phyloP scores from a whole-genome alignment of 2,113 vertebrate genomes.

The Phodopus roborovskii region DNA sequence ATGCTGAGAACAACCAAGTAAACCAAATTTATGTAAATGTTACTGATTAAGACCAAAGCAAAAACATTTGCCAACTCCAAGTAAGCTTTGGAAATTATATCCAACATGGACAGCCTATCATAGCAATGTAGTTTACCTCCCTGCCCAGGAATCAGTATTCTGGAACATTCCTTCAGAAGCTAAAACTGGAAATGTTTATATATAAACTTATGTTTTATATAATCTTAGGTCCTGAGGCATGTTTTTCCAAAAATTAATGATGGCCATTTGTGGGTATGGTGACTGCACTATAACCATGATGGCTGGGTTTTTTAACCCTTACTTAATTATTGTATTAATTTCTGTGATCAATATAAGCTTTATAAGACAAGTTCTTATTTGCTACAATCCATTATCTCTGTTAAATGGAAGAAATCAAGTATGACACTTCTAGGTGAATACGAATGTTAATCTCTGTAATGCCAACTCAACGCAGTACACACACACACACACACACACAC shows the following conservation, averaged over 20 bases:
- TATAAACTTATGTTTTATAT: neutral
- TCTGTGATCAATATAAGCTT: conserved; percentile 96
- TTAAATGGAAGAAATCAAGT: conserved; percentile 94
- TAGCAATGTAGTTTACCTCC: neutral
- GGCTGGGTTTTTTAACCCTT: conserved; percentile 69
- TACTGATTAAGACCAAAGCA: conserved; percentile 43
- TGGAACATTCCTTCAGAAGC: conserved; percentile 15
- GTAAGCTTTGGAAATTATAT: conserved; percentile 37
- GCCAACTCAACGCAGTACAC: conserved; percentile 88
- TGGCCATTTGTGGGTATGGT: neutral
- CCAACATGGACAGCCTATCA: neutral
- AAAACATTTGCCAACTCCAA: conserved; percentile 53
- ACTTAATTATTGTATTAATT: conserved; percentile 99
- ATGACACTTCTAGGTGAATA: conserved; percentile 90
- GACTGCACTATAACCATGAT: neutral
- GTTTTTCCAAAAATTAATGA: conserved; percentile 16
- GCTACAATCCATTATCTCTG: conserved; percentile 98
- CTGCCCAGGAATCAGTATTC: conserved; percentile 4
- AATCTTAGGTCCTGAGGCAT: conserved; percentile 20
- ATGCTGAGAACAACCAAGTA: conserved; percentile 34
- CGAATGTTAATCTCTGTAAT: conserved; percentile 92
- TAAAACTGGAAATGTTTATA: conserved; percentile 38
- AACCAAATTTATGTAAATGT: conserved; percentile 45
- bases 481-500: conserved; percentile 84
- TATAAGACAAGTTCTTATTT: conserved; percentile 98